phyloP scores from a whole-genome alignment of 2,888 invertebrate species.

The Subacronicta megacephala region DNA sequence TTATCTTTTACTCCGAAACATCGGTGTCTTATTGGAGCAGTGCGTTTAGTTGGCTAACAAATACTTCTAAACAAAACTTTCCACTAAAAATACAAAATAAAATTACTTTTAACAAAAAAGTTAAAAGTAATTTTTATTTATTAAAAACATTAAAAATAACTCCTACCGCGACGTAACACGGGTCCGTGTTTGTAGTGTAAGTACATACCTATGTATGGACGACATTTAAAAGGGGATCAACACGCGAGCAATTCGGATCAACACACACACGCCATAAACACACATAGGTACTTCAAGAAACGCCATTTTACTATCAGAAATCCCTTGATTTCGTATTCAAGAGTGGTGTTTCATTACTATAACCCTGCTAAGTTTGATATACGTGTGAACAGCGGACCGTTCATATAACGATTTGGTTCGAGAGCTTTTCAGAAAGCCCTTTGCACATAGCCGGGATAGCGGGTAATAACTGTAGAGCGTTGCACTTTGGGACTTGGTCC shows the following conservation, averaged over 20 bases:
- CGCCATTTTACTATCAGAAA: conserved; percentile 24
- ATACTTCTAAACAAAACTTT: no score
- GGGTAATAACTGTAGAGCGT: conserved; percentile 61
- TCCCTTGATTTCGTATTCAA: conserved; percentile 53
- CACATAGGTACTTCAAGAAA: conserved; percentile 5
- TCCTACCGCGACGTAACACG: no score
- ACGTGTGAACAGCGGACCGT: conserved; percentile 54
- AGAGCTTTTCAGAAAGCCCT: conserved; percentile 59
- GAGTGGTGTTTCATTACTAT: conserved; percentile 50
- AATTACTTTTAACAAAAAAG: no score
- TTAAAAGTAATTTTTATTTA: no score
- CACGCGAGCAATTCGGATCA: not conserved
- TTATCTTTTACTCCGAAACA: no score
- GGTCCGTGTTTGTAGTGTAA: no score
- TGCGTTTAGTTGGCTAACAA: no score
- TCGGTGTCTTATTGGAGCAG: no score
- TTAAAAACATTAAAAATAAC: no score
- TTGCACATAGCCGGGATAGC: conserved; percentile 56
- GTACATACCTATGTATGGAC: no score
- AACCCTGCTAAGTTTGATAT: conserved; percentile 61
- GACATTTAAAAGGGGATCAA: not conserved
- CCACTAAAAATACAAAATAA: no score
- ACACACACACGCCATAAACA: not conserved
- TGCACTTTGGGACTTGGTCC: conserved; percentile 60
- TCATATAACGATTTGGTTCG: conserved; percentile 60